phyloP scores from a whole-genome alignment of 2,797 vertebrate species.

The Sparus aurata region DNA sequence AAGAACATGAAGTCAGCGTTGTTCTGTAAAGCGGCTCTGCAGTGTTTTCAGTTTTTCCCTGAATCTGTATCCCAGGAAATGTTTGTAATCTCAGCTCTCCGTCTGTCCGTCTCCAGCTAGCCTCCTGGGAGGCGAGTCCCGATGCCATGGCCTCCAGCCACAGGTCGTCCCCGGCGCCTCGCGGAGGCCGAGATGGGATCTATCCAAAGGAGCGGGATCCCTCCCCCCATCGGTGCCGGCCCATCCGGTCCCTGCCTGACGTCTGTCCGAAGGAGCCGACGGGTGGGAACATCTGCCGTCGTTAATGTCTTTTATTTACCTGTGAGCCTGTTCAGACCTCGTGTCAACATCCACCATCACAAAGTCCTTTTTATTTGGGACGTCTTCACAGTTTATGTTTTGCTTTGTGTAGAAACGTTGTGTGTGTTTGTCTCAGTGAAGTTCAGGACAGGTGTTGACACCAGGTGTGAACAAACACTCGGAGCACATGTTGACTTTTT shows the following conservation, averaged over 20 bases:
- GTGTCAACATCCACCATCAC: too few species aligned
- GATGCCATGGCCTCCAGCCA: constrained; percentile 97
- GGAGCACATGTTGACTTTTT: background rate
- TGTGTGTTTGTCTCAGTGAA: too few species aligned
- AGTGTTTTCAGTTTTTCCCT: too few species aligned
- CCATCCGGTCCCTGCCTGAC: constrained; percentile 92
- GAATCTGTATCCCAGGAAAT: too few species aligned
- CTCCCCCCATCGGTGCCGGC: constrained; percentile 81
- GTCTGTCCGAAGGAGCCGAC: constrained; percentile 97
- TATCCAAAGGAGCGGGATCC: constrained; percentile 90
- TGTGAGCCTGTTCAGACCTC: too few species aligned
- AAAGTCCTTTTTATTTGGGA: too few species aligned
- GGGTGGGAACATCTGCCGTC: constrained; percentile 76
- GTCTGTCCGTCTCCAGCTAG: constrained; percentile 73
- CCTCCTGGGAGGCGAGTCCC: constrained; percentile 86
- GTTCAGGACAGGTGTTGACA: too few species aligned
- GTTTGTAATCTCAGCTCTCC: background rate
- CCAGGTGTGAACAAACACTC: background rate
- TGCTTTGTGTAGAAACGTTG: background rate
- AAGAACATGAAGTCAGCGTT: too few species aligned
- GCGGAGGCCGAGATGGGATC: constrained; percentile 87
- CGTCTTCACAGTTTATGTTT: background rate
- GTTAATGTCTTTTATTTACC: too few species aligned
- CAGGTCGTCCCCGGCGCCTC: constrained; percentile 92
- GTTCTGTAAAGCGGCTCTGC: too few species aligned